phyloP scores from a whole-genome alignment of 1,140 invertebrate species.

The Conus ventricosus region DNA sequence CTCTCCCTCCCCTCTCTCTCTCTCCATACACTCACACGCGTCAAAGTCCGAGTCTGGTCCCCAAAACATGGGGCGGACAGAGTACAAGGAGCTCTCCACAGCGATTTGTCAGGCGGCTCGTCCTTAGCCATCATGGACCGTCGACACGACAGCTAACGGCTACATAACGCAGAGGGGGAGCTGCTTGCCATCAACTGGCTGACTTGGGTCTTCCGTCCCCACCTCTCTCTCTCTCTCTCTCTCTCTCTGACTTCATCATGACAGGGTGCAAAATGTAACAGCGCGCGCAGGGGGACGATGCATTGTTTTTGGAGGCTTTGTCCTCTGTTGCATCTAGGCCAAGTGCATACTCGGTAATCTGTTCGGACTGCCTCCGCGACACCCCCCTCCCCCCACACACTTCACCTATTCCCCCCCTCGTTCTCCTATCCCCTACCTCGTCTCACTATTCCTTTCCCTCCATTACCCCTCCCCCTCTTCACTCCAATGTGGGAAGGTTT shows the following conservation, averaged over 20 bases:
- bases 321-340: too few relatives aligned
- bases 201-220: background rate
- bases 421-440: too few relatives aligned
- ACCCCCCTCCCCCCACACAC: too few relatives aligned
- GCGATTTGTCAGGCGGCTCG: background rate
- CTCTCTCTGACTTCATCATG: background rate
- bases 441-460: too few relatives aligned
- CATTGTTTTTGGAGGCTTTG: too few relatives aligned
- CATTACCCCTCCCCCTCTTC: too few relatives aligned
- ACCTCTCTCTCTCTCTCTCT: background rate
- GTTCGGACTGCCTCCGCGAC: too few relatives aligned
- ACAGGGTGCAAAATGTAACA: too few relatives aligned
- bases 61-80: background rate
- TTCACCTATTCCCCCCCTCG: too few relatives aligned
- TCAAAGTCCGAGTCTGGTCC: background rate
- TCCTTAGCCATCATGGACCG: background rate
- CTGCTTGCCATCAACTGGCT: background rate
- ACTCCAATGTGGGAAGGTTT: too few relatives aligned
- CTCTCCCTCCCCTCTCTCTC: background rate
- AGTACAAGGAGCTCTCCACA: background rate
- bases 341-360: too few relatives aligned
- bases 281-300: too few relatives aligned
- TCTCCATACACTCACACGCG: background rate
- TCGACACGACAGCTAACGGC: constrained; percentile 5
- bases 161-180: constrained; percentile 9